Percentiles rank a stretch among this genome's conserved stretches.
These are phyloP conservation scores for Apogon hyalosoma DNA, from an alignment of 2,797 vertebrate genomes.

Conservation along the genomic window DNA sequence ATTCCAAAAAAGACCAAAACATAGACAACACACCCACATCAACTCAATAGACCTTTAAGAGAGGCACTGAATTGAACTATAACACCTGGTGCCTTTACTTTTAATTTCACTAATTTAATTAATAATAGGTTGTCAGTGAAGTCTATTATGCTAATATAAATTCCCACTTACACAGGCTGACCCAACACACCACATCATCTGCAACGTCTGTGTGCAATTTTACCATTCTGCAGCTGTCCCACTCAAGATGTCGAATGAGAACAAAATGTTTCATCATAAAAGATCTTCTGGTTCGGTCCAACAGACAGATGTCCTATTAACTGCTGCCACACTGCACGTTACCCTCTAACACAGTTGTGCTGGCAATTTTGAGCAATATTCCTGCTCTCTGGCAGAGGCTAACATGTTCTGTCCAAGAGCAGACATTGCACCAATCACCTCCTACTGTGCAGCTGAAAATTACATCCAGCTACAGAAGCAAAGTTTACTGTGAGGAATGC, in stretches of 20 bases:
- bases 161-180: background rate
- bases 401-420: conserved; percentile 53
- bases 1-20: too few species aligned
- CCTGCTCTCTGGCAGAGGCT: conserved; percentile 47
- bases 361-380: conserved; percentile 56
- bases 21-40: background rate
- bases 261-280: conserved; percentile 38
- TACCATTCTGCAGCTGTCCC: background rate
- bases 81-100: conserved; percentile 11
- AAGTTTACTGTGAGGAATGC: conserved; percentile 37
- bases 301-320: conserved; percentile 56
- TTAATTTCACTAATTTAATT: conserved; percentile 13
- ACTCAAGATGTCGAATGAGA: conserved; percentile 9
- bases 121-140: conserved; percentile 22
- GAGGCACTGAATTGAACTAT: conserved; percentile 3
- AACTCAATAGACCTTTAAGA: conserved; percentile 14
- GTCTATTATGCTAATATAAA: background rate
- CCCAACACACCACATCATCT: background rate
- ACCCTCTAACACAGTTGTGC: conserved; percentile 50
- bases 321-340: conserved; percentile 34
- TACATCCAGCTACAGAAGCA: conserved; percentile 46
- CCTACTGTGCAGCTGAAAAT: conserved; percentile 65
- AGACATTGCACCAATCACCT: conserved; percentile 53
- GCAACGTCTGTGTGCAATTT: conserved; percentile 5
- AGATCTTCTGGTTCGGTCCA: conserved; percentile 30